Evolutionary conservation across 2,797 vertebrate genomes (phyloP).

Genomic region (Diglossa cyanea): DNA sequence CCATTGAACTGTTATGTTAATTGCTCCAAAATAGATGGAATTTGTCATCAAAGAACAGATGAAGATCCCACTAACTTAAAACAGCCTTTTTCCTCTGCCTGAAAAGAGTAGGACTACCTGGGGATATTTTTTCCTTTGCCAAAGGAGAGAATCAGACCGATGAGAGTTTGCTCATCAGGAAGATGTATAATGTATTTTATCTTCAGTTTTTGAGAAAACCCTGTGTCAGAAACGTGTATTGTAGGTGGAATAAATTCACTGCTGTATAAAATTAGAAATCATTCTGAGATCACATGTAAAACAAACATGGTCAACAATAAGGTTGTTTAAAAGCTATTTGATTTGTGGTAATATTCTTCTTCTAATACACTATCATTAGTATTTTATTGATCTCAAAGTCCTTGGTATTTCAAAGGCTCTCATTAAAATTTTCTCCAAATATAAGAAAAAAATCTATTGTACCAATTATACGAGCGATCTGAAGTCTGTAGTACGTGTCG

Average conservation of each 20-base stretch:
- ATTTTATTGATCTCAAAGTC: slow-evolving; percentile 65
- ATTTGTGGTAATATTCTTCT: slow-evolving; percentile 22
- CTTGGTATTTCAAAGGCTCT: slow-evolving; percentile 63
- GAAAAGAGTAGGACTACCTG: background rate
- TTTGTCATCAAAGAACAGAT: slow-evolving; percentile 4
- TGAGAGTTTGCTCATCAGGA: slow-evolving; percentile 2
- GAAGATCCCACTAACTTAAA: slow-evolving; percentile 2
- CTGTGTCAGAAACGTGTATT: slow-evolving; percentile 58
- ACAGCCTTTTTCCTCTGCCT: background rate
- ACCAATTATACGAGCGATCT: slow-evolving; percentile 53
- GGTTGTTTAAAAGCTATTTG: slow-evolving; percentile 24
- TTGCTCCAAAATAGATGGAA: slow-evolving; percentile 2
- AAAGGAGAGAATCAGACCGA: background rate
- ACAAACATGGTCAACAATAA: slow-evolving; percentile 60
- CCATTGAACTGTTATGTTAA: background rate
- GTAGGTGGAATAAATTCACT: slow-evolving; percentile 71
- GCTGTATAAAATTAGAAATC: slow-evolving; percentile 59
- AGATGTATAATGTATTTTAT: slow-evolving; percentile 48
- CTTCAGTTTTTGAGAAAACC: slow-evolving; percentile 55
- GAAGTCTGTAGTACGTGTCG: slow-evolving; percentile 26
- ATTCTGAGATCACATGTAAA: slow-evolving; percentile 66
- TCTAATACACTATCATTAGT: slow-evolving; percentile 37
- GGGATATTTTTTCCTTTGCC: background rate
- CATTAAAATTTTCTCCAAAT: slow-evolving; percentile 66
- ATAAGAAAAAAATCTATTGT: slow-evolving; percentile 50